These are phyloP conservation scores for Thermophis baileyi DNA, from an alignment of 2,113 vertebrate species.

Conservation along the genomic window DNA sequence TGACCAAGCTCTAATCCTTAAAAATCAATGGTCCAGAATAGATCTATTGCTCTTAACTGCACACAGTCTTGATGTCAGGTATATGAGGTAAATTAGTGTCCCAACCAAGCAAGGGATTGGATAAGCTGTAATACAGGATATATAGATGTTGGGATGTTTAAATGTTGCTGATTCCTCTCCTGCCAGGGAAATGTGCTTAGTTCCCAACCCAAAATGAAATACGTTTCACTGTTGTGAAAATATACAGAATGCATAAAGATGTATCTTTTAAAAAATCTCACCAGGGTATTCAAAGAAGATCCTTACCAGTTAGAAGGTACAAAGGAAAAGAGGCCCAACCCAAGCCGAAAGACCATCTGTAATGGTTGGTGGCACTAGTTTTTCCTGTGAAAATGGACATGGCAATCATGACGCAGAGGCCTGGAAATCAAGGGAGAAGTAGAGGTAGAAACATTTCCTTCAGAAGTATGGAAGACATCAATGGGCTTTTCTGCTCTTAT, in stretches of 20 bases:
- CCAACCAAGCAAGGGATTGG: neutral
- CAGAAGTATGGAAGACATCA: neutral
- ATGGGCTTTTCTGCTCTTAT: neutral
- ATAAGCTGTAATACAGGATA: neutral
- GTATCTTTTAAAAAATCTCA: neutral
- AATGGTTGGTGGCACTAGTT: rapidly evolving
- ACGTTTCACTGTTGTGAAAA: neutral
- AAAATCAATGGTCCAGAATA: neutral
- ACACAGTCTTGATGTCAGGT: neutral
- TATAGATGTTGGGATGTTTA: neutral
- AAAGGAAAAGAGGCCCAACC: neutral
- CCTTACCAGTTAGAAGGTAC: neutral
- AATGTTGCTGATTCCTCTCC: neutral
- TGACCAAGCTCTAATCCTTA: neutral
- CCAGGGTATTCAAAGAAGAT: neutral
- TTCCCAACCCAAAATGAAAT: neutral
- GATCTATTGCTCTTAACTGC: neutral
- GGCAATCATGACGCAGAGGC: neutral
- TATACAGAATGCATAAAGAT: neutral
- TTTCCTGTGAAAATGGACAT: neutral
- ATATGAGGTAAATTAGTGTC: neutral
- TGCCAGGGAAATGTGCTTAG: neutral
- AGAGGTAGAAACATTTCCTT: neutral
- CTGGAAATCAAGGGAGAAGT: neutral
- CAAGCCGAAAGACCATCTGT: neutral